A percentile compares a stretch with the other conserved stretches of the same genome.
Conservation (phyloP, 2,888 invertebrate genomes). For the Athrips mouffetella region DNA sequence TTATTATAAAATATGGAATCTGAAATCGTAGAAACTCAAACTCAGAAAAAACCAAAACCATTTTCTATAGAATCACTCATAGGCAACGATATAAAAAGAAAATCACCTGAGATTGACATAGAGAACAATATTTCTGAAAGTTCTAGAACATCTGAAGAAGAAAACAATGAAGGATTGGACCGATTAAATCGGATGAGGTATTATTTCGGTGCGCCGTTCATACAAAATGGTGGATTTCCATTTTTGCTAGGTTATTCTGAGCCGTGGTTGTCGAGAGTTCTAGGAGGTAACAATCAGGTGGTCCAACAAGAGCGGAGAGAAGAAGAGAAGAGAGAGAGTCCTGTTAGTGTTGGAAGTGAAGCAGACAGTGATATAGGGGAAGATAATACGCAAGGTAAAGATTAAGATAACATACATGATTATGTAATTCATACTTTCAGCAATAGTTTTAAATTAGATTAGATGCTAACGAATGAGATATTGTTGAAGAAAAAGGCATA, state of each 20-base stretch:
- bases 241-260: slow-evolving; percentile 68
- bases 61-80: slow-evolving; percentile 82
- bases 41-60: slow-evolving; percentile 73
- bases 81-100: slow-evolving; percentile 50
- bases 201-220: slow-evolving; percentile 65
- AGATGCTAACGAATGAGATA: too few species aligned
- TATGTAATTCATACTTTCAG: too few species aligned
- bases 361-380: slow-evolving; percentile 66
- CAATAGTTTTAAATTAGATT: too few species aligned
- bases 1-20: slow-evolving; percentile 47
- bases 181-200: slow-evolving; percentile 66
- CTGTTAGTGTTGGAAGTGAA: slow-evolving; percentile 70
- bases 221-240: slow-evolving; percentile 68
- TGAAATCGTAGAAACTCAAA: slow-evolving; percentile 52
- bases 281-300: slow-evolving; percentile 40
- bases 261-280: slow-evolving; percentile 64
- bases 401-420: too few species aligned
- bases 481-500: too few species aligned
- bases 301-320: slow-evolving; percentile 46
- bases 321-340: slow-evolving; percentile 65
- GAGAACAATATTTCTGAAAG: slow-evolving; percentile 62
- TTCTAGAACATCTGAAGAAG: slow-evolving; percentile 66
- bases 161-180: slow-evolving; percentile 53
- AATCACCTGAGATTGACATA: slow-evolving; percentile 71
- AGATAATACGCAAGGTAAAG: slow-evolving; percentile 61